Percentiles rank a stretch among this genome's conserved stretches.
phyloP scores from a whole-genome alignment of 2,113 vertebrate species.

The Ceyx cyanopectus region DNA sequence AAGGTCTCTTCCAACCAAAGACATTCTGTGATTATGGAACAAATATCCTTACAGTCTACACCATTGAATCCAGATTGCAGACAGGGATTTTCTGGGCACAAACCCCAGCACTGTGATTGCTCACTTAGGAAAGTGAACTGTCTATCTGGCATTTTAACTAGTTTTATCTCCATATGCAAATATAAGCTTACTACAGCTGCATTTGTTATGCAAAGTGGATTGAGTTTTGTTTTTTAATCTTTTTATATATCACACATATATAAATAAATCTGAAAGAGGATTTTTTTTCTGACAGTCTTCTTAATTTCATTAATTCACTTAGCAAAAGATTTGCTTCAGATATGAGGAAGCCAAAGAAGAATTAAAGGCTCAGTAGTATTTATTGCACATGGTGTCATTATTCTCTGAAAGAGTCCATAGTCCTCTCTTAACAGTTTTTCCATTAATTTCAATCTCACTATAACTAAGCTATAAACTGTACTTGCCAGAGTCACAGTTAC shows the following conservation, averaged over 20 bases:
- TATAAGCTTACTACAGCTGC: not conserved
- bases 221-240: not conserved
- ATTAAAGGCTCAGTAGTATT: not conserved
- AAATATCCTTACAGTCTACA: not conserved
- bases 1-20: too few relatives aligned
- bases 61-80: not conserved
- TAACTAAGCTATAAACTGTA: not conserved
- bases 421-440: slow-evolving; percentile 3
- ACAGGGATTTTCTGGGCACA: not conserved
- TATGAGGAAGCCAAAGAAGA: not conserved
- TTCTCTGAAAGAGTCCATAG: not conserved
- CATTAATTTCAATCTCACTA: not conserved
- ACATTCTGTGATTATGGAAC: not conserved
- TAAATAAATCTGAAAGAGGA: not conserved
- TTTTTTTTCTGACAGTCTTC: not conserved
- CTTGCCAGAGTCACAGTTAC: not conserved
- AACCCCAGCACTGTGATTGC: not conserved
- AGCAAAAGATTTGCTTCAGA: not conserved
- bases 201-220: not conserved
- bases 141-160: not conserved
- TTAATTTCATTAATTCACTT: not conserved
- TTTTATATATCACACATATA: not conserved
- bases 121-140: not conserved
- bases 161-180: not conserved
- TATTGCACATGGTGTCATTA: not conserved